Evolutionary conservation across 2,113 vertebrate species (phyloP), one percentile per base, ranked within the genome.

Genomic region (Petromus typicus): DNA sequence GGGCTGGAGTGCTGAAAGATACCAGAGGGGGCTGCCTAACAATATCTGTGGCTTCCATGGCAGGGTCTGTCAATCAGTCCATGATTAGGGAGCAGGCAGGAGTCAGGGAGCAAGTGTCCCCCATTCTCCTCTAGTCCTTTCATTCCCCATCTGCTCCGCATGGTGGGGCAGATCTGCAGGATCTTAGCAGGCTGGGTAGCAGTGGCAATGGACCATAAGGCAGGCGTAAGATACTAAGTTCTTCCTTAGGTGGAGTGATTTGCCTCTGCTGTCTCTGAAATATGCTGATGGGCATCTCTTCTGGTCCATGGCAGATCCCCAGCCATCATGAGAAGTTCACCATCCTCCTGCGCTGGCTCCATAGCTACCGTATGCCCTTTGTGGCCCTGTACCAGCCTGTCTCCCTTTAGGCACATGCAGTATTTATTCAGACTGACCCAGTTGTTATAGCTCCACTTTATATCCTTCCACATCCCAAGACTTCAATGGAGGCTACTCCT

Each of bases 91-190:
- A 40, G 13, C 27, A 63, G 37, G 40, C 5, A 8, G 13, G 7
- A 82, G 20, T 4, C 1, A 0, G 9, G 0, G 5, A n/a, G 64
- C 43, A 32, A 73, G 16, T 37, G 13, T 0, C 20, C 30, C 66
- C 45, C 11, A 57, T 76, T 32, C 67, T 30, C n/a, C 37, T 88
- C 59, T 22, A 13, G 30, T 37, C 25, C 48, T 64, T 30, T 27
- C 20, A 37, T 43, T 3, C 17, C 20, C 14, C 6, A 51, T 40
- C 37, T 80, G 32, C 32, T 90, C 20, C 34, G 89, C 4, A 23
- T 71, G 25, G 20, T 91, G 40, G 43, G 27, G 9, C 12, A 83
- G 40, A 57, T 27, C 57, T 61, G 20, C 27, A 76, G 3, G 3
- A 25, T 93, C 54, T 89, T 56, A 83, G 17, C 14, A 59, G 54